Evolutionary conservation across 2,797 vertebrate genomes (phyloP), one percentile per base, ranked within the genome.

Genomic region (Ctenopoma kingsleyae): DNA sequence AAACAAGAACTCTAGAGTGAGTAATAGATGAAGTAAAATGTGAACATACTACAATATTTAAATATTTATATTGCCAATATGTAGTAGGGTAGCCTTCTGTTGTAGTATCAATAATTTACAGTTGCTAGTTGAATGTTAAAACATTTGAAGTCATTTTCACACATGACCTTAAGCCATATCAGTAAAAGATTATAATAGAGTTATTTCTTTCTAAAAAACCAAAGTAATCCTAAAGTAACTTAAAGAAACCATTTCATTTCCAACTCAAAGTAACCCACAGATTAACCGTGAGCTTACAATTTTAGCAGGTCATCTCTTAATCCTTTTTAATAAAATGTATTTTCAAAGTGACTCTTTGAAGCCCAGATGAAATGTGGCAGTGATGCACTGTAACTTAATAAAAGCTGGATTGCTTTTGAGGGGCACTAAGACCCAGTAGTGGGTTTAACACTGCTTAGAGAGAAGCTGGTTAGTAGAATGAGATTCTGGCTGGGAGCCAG

Each of bases 401-500:
- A 7, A 74, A 58, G 69, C 5, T 17, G 16, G 27, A n/a, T 30
- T 51, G 41, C 3, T 17, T 11, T 1, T 5, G 57, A 38, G 59
- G 63, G 82, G 84, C 89, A 86, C 78, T 92, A 91, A 87, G 91
- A 93, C 90, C 91, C 89, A 79, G 89, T 2, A 51, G 70, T 79
- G 67, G 46, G 58, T 20, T 13, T 43, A 68, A 49, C 6, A 11
- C 68, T 74, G 82, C 75, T 76, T 54, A 27, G 74, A 75, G 84
- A 76, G 72, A 79, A 69, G 78, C 85, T 83, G 78, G 79, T 90
- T 85, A 87, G 87, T 71, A 88, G 84, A 89, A 86, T 76, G 88
- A 80, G 78, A 85, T 83, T 84, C 80, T 93, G 92, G 92, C 90
- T 86, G 59, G 9, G 52, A 86, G 91, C 92, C 91, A 93, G 82